A percentile compares a stretch with the other conserved stretches of the same genome.
phyloP scores from a whole-genome alignment of 1,140 invertebrate species.

The Choristoneura fumiferana region DNA sequence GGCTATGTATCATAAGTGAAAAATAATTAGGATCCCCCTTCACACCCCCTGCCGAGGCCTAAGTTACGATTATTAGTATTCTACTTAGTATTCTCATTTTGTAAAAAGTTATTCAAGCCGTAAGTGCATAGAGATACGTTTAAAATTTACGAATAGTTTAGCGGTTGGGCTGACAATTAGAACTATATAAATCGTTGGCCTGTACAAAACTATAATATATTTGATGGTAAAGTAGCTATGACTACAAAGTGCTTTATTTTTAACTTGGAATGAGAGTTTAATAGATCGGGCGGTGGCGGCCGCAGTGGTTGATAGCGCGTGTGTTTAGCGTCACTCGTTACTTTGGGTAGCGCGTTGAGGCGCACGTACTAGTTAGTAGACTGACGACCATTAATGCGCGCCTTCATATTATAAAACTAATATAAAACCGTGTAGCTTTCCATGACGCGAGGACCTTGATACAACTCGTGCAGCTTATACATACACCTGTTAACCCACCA shows the following conservation, averaged over 20 bases:
- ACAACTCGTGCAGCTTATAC: not conserved
- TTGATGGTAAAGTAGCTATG: constrained; percentile 39
- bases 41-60: constrained; percentile 17
- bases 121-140: constrained; percentile 30
- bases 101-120: constrained; percentile 33
- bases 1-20: constrained; percentile 14
- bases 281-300: constrained; percentile 9
- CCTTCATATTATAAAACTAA: not conserved
- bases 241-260: constrained; percentile 47
- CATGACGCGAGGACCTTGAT: not conserved
- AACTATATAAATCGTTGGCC: constrained; percentile 37
- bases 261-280: constrained; percentile 33
- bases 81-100: constrained; percentile 16
- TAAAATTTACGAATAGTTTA: constrained; percentile 21
- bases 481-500: constrained; percentile 30
- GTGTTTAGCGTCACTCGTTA: no score
- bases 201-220: constrained; percentile 54
- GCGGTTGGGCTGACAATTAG: constrained; percentile 24
- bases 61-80: constrained; percentile 21
- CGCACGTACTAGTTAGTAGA: not conserved
- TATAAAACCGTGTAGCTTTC: not conserved
- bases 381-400: not conserved
- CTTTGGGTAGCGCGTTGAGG: not conserved
- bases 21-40: not conserved
- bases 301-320: no score